Base-by-base conservation (phyloP, 2,113 vertebrate species). In the Salvelinus alpinus region DNA sequence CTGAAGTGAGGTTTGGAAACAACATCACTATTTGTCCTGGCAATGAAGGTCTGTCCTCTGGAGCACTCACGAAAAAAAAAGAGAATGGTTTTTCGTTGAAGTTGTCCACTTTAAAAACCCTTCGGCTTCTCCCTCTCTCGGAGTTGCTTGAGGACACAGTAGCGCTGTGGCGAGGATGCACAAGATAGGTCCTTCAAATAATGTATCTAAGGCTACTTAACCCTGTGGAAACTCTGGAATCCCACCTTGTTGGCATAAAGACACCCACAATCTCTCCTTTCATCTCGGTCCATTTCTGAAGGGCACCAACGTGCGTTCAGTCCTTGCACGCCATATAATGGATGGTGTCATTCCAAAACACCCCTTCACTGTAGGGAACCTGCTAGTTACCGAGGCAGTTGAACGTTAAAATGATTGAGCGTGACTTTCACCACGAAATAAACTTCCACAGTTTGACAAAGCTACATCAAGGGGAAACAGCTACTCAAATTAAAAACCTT, bases 351-450 rank as follows among this genome's bases (percentile, higher is more conserved):
- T 57, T 57, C 0, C 3, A 20, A 70, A 78, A 80, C 71, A 6
- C 16, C 38, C 38, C 13, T 54, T 54, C 12, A 4, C 51, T 67
- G 25, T 25, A 48, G 1, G 16, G 72, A 57, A 47, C 1, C n/a
- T n/a, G 1, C 1, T 24, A 0, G 59, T 54, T 62, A 62, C 59
- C 2, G n/a, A 54, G 51, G 16, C 3, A 54, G 51, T 4, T 18
- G n/a, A 62, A 65, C 47, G 65, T 82, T 65, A 79, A 73, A 60
- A 59, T 59, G 34, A 72, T 70, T 18, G 44, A 76, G 65, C 24
- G 31, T 59, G 60, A 69, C 72, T 75, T 73, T 64, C 44, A 25
- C 7, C n/a, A 54, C 4, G 47, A 48, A 60, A 68, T 74, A 25
- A 57, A 72, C 24, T 27, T 69, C 57, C 34, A 9, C 5, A 48